Percentiles rank a stretch among this genome's conserved stretches.
Evolutionary conservation across 1,140 invertebrate genomes (phyloP).

Genomic region (Diorhabda carinulata): DNA sequence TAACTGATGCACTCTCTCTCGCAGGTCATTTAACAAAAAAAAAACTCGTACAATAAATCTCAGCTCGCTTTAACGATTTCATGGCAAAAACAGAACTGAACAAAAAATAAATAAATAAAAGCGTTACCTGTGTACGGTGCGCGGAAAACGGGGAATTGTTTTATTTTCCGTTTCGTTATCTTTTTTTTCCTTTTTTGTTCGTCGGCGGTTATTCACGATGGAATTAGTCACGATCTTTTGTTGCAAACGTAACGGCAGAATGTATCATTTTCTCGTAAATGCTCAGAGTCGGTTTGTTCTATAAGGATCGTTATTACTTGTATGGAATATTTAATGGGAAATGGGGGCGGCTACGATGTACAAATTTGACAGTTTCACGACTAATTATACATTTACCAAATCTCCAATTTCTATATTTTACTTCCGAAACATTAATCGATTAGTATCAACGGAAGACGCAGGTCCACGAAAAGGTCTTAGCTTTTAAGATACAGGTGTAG

Average conservation of each 20-base stretch:
- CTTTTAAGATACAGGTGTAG: too few species aligned
- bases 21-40: constrained; percentile 10
- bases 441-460: too few species aligned
- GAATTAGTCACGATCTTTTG: constrained; percentile 1
- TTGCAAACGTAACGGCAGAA: not conserved
- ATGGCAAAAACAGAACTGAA: constrained; percentile 9
- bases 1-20: not conserved
- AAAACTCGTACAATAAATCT: constrained; percentile 10
- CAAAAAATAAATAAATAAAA: constrained; percentile 4
- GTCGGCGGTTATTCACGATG: not conserved
- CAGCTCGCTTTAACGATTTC: constrained; percentile 3
- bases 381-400: too few species aligned
- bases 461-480: too few species aligned
- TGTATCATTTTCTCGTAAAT: not conserved
- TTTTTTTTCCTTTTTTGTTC: not conserved
- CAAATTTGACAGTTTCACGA: too few species aligned
- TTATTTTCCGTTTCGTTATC: not conserved
- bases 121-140: not conserved
- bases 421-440: too few species aligned
- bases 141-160: not conserved
- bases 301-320: too few species aligned
- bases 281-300: too few species aligned
- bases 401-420: too few species aligned
- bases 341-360: too few species aligned
- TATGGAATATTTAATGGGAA: too few species aligned